Conservation (phyloP, 2,888 invertebrate species). For the Leucophenga maculata region DNA sequence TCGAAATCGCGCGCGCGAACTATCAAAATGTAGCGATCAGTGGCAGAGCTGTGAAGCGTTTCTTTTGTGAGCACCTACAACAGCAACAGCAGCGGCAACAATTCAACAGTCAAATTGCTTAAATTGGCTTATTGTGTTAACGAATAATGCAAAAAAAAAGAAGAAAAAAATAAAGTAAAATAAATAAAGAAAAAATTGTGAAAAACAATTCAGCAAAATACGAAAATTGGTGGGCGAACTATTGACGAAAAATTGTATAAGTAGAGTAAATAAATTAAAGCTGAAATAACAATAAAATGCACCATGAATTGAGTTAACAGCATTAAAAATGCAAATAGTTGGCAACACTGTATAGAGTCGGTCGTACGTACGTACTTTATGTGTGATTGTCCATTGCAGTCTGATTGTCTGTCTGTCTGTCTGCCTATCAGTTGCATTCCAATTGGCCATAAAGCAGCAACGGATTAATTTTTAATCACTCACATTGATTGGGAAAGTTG, state of each 20-base stretch:
- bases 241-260: not conserved
- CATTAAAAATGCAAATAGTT: not conserved
- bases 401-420: not conserved
- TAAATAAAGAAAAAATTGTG: not conserved
- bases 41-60: not conserved
- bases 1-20: not conserved
- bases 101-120: slow-evolving; percentile 18
- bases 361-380: slow-evolving; percentile 18
- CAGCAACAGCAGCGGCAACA: not conserved
- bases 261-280: slow-evolving; percentile 5
- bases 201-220: slow-evolving; percentile 6
- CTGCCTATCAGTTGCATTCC: not conserved
- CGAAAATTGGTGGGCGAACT: slow-evolving; percentile 11
- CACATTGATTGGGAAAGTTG: no score
- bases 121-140: slow-evolving; percentile 20
- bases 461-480: no score
- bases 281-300: slow-evolving; percentile 1
- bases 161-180: slow-evolving; percentile 6
- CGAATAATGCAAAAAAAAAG: not conserved
- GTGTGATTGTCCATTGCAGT: slow-evolving; percentile 24
- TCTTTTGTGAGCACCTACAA: not conserved
- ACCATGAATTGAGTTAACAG: not conserved
- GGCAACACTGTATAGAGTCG: slow-evolving; percentile 1
- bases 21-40: slow-evolving; percentile 13
- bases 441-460: no score